Percentiles rank a stretch among this genome's conserved stretches.
Evolutionary conservation across 2,113 vertebrate genomes (phyloP).

Genomic region (Dipodomys stephensi): DNA sequence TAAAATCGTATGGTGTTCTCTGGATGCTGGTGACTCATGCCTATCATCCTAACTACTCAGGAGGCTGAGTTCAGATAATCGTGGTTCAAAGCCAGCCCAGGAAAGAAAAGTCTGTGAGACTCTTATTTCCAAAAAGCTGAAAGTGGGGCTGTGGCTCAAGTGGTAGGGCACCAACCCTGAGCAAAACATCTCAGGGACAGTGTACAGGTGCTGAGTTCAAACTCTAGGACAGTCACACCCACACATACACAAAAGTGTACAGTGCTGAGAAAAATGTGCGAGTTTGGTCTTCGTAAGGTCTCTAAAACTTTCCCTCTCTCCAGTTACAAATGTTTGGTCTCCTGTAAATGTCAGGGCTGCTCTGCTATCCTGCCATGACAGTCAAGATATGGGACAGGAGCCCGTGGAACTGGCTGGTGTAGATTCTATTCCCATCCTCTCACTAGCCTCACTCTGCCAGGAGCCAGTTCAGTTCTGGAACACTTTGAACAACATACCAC

Average conservation of each 20-base stretch:
- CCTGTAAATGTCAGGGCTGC: slow-evolving; percentile 60
- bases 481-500: slow-evolving; percentile 61
- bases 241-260: neutral
- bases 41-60: too few relatives aligned
- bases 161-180: too few relatives aligned
- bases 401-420: slow-evolving; percentile 17
- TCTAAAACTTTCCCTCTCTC: slow-evolving; percentile 56
- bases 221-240: too few relatives aligned
- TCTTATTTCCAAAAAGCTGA: too few relatives aligned
- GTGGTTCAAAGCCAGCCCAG: too few relatives aligned
- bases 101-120: too few relatives aligned
- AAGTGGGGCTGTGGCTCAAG: too few relatives aligned
- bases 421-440: slow-evolving; percentile 32
- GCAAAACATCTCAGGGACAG: too few relatives aligned
- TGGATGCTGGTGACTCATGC: too few relatives aligned
- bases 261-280: neutral
- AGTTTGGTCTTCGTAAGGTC: slow-evolving; percentile 41
- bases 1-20: neutral
- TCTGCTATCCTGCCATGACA: slow-evolving; percentile 51
- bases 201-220: too few relatives aligned
- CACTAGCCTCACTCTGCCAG: slow-evolving; percentile 66
- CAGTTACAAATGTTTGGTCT: slow-evolving; percentile 46
- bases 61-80: too few relatives aligned
- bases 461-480: slow-evolving; percentile 64
- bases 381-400: slow-evolving; percentile 56